Percentiles rank a stretch among this genome's conserved stretches.
These are phyloP conservation scores for Periparus ater DNA, from an alignment of 2,797 vertebrate genomes.

Conservation along the genomic window DNA sequence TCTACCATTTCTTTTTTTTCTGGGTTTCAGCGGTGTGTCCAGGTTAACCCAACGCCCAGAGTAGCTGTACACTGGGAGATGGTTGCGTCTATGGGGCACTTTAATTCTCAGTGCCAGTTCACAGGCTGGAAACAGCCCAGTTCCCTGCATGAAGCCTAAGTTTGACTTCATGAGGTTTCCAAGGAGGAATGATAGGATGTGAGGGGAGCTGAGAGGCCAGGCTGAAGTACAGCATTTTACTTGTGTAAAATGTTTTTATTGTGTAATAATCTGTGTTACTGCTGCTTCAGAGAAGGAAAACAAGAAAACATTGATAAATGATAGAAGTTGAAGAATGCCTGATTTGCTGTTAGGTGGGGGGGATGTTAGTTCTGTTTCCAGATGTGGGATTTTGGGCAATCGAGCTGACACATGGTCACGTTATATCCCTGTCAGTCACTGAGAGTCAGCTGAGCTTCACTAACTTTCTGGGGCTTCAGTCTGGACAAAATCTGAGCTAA, in stretches of 20 bases:
- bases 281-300: not conserved
- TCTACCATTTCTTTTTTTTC: not conserved
- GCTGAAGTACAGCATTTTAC: not conserved
- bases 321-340: not conserved
- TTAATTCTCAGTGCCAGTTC: not conserved
- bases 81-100: accelerated
- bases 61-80: not conserved
- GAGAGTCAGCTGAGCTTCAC: not conserved
- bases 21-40: not conserved
- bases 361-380: not conserved
- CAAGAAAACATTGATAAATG: not conserved
- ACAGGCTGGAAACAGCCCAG: not conserved
- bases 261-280: not conserved
- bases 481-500: not conserved
- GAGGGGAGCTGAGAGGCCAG: not conserved
- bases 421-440: not conserved
- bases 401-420: not conserved
- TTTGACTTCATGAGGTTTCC: not conserved
- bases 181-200: not conserved
- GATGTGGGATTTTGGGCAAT: not conserved
- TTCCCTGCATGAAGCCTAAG: not conserved
- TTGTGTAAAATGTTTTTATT: not conserved
- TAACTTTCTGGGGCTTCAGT: not conserved
- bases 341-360: not conserved
- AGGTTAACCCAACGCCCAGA: not conserved